Evolutionary conservation across 2,113 vertebrate species (phyloP).

Genomic region (Siniperca knerii): DNA sequence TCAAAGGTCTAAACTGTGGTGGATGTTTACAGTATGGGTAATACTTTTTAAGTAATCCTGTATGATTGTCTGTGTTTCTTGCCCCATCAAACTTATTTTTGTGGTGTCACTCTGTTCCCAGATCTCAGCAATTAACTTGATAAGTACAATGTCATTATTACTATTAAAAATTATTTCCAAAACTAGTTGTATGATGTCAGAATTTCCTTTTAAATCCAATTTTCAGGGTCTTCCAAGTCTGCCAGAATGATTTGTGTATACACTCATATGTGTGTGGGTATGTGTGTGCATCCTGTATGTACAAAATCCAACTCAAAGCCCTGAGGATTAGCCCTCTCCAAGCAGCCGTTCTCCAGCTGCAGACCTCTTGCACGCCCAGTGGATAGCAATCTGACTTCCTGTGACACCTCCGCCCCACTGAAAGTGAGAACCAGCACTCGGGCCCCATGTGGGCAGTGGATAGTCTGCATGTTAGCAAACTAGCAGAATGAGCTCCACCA

Average conservation of each 20-base stretch:
- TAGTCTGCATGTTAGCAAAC: constrained; percentile 61
- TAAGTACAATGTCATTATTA: background rate
- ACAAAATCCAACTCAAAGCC: constrained; percentile 68
- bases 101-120: background rate
- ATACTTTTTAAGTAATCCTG: background rate
- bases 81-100: background rate
- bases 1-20: background rate
- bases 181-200: background rate
- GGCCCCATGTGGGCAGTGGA: constrained; percentile 45
- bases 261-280: constrained; percentile 29
- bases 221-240: constrained; percentile 50
- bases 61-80: background rate
- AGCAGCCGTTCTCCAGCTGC: constrained; percentile 78
- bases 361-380: constrained; percentile 64
- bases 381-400: constrained; percentile 73
- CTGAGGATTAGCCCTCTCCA: constrained; percentile 66
- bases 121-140: background rate
- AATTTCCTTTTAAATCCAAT: constrained; percentile 73
- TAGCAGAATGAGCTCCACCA: constrained; percentile 32
- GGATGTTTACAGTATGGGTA: no score
- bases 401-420: constrained; percentile 71
- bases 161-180: background rate
- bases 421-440: constrained; percentile 65
- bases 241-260: constrained; percentile 15
- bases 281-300: constrained; percentile 47